phyloP scores from a whole-genome alignment of 2,113 vertebrate genomes.

The Athene noctua region DNA sequence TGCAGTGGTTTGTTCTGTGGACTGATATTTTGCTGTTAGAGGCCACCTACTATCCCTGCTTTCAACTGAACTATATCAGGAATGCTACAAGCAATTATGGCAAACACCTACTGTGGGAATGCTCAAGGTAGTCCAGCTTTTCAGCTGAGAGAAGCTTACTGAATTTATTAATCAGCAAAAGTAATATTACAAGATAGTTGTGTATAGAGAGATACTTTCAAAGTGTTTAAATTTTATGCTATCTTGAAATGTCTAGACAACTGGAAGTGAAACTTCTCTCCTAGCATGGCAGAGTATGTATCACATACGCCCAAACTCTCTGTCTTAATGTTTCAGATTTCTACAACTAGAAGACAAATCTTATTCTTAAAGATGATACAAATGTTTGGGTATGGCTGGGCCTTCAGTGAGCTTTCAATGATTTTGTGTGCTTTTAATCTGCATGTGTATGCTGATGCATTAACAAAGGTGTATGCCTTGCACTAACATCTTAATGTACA shows the following conservation, averaged over 20 bases:
- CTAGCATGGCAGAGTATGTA: background rate
- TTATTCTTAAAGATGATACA: background rate
- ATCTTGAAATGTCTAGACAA: background rate
- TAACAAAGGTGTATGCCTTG: background rate
- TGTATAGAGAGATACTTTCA: background rate
- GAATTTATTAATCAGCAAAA: background rate
- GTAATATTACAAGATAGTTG: background rate
- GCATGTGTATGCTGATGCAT: background rate
- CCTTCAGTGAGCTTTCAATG: background rate
- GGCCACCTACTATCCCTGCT: slow-evolving; percentile 1
- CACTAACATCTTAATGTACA: background rate
- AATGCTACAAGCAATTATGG: slow-evolving; percentile 6
- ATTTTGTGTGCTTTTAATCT: background rate
- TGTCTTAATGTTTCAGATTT: background rate
- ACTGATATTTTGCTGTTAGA: background rate
- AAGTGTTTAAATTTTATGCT: background rate
- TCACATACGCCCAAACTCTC: background rate
- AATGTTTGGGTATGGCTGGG: background rate
- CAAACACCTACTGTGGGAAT: background rate
- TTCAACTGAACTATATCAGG: slow-evolving; percentile 35
- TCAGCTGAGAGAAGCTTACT: background rate
- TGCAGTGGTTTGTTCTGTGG: background rate
- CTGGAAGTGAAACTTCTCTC: background rate
- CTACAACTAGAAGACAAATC: background rate
- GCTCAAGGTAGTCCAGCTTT: background rate